phyloP scores from a whole-genome alignment of 2,888 invertebrate species.

The Diaphora mendica region DNA sequence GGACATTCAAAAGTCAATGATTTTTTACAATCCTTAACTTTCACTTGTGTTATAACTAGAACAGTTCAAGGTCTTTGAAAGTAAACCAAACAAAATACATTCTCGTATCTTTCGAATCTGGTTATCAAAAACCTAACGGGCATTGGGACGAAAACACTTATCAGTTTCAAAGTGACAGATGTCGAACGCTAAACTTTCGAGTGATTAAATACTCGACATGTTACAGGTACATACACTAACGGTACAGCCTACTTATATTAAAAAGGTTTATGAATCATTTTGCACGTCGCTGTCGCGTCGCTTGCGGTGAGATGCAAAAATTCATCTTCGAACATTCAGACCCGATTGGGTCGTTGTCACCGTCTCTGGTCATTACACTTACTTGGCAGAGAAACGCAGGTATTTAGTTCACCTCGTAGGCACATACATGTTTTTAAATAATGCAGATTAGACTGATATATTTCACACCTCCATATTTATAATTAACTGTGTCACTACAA shows the following conservation, averaged over 20 bases:
- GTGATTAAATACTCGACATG: constrained; percentile 43
- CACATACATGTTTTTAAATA: not conserved
- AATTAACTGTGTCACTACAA: not conserved
- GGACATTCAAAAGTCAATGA: not conserved
- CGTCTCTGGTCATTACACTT: constrained; percentile 3
- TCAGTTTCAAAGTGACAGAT: constrained; percentile 46
- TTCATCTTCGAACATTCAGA: constrained; percentile 32
- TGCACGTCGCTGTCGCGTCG: constrained; percentile 29
- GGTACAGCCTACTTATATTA: constrained; percentile 59
- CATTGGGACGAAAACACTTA: constrained; percentile 22
- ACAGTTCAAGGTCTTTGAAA: constrained; percentile 46
- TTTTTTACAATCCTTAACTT: constrained; percentile 33
- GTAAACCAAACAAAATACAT: constrained; percentile 34
- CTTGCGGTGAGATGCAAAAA: constrained; percentile 41
- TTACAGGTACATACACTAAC: constrained; percentile 50
- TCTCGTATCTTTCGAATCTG: constrained; percentile 24
- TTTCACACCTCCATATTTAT: not conserved
- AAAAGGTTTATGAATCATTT: constrained; percentile 55
- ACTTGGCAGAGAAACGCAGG: not conserved
- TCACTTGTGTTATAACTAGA: constrained; percentile 35
- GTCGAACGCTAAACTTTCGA: constrained; percentile 52
- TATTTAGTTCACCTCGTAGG: not conserved
- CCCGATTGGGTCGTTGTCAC: constrained; percentile 39
- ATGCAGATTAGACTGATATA: not conserved
- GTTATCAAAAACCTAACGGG: constrained; percentile 38